Conservation (phyloP, 2,113 vertebrate species). For the Spea bombifrons region DNA sequence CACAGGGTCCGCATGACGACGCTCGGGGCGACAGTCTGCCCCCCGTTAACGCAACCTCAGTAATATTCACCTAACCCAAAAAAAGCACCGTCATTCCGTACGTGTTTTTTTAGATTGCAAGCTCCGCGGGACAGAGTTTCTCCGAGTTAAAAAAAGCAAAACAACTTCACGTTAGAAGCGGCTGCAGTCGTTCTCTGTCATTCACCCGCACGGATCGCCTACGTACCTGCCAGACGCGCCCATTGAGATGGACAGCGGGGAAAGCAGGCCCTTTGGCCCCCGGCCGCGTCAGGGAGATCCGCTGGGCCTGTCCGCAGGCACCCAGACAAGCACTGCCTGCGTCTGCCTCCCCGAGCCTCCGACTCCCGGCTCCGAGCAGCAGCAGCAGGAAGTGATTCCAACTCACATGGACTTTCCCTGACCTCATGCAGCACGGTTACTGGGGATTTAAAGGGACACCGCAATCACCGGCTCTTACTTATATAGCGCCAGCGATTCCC, state of each 20-base stretch:
- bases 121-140: neutral
- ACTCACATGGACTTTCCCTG: conserved; percentile 62
- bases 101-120: conserved; percentile 3
- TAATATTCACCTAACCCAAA: neutral
- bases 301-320: conserved; percentile 11
- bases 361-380: conserved; percentile 30
- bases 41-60: too few relatives aligned
- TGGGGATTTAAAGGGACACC: conserved; percentile 59
- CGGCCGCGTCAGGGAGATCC: neutral
- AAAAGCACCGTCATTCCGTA: neutral
- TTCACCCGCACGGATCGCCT: neutral
- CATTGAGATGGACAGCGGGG: neutral
- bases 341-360: conserved; percentile 18
- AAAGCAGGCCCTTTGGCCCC: fast-evolving
- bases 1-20: too few relatives aligned
- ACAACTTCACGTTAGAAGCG: neutral
- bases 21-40: too few relatives aligned
- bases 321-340: conserved; percentile 30
- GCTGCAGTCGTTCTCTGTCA: neutral
- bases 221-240: conserved; percentile 31
- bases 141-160: neutral
- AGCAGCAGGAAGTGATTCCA: conserved; percentile 51
- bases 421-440: conserved; percentile 60
- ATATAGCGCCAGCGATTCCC: too few relatives aligned
- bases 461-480: too few relatives aligned